Percentiles rank a stretch among this genome's conserved stretches.
Conservation (phyloP, 2,888 invertebrate species). For the Lepetodrilus schrolli region DNA sequence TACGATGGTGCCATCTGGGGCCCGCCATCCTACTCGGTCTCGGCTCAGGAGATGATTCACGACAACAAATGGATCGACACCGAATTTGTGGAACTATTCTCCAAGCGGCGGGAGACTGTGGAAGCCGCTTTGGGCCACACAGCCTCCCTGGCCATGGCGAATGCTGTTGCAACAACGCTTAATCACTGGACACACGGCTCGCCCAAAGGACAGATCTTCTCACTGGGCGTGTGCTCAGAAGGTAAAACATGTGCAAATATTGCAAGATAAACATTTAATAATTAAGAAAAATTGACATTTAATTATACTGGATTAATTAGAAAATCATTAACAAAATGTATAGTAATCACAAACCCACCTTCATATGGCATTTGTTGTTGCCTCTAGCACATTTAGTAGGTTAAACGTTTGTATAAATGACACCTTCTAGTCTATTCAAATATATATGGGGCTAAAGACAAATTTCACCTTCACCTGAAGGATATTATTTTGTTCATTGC, state of each 20-base stretch:
- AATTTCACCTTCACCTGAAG: too few species aligned
- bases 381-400: too few species aligned
- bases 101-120: constrained; percentile 15
- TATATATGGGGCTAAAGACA: too few species aligned
- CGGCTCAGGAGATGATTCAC: constrained; percentile 67
- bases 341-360: too few species aligned
- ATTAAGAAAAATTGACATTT: too few species aligned
- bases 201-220: constrained; percentile 68
- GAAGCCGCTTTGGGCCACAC: constrained; percentile 52
- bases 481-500: too few species aligned
- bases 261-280: too few species aligned
- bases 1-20: constrained; percentile 74
- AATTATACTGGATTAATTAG: too few species aligned
- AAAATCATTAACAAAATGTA: too few species aligned
- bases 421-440: too few species aligned
- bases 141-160: constrained; percentile 54
- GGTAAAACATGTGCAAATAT: constrained; percentile 59
- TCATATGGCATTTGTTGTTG: too few species aligned
- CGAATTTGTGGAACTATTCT: constrained; percentile 59
- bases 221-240: constrained; percentile 68
- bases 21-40: constrained; percentile 69
- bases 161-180: constrained; percentile 61
- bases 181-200: constrained; percentile 70
- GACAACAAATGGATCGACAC: constrained; percentile 71
- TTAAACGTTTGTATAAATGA: too few species aligned